Evolutionary conservation across 37 sponge, comb jelly and placozoan genomes (phyloP).

Genomic region (Bolinopsis microptera): DNA sequence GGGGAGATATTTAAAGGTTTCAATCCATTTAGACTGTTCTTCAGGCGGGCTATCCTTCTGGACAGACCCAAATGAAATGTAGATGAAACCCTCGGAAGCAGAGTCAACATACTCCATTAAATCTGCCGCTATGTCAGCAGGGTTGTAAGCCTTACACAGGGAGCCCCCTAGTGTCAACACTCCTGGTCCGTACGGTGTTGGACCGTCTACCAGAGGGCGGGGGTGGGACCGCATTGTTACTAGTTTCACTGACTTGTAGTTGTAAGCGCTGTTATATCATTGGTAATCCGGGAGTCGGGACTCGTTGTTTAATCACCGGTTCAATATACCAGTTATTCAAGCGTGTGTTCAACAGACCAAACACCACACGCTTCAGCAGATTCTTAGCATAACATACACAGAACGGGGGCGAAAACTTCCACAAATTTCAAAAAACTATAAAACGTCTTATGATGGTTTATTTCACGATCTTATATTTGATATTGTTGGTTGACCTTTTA

Average conservation of each 20-base stretch:
- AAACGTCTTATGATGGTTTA: too few species aligned
- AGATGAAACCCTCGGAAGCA: neutral
- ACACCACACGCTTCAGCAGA: neutral
- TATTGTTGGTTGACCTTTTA: too few species aligned
- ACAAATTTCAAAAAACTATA: too few species aligned
- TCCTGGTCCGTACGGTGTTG: neutral
- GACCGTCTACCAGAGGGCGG: neutral
- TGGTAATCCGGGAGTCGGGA: slow-evolving; percentile 12
- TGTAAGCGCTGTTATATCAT: neutral
- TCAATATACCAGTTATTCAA: neutral
- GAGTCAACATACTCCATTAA: neutral
- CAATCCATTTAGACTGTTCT: neutral
- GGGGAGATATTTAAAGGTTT: neutral
- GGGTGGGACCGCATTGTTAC: neutral
- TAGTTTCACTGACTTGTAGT: neutral
- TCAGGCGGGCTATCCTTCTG: neutral
- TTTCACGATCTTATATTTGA: too few species aligned
- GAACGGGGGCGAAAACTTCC: too few species aligned
- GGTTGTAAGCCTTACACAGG: neutral
- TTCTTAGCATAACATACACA: too few species aligned
- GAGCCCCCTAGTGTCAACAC: slow-evolving; percentile 1
- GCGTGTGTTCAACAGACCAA: neutral
- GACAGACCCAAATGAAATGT: neutral
- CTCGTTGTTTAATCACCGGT: neutral
- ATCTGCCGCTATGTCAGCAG: neutral